phyloP scores from a whole-genome alignment of 2,888 invertebrate genomes.

The Proisotoma minuta region DNA sequence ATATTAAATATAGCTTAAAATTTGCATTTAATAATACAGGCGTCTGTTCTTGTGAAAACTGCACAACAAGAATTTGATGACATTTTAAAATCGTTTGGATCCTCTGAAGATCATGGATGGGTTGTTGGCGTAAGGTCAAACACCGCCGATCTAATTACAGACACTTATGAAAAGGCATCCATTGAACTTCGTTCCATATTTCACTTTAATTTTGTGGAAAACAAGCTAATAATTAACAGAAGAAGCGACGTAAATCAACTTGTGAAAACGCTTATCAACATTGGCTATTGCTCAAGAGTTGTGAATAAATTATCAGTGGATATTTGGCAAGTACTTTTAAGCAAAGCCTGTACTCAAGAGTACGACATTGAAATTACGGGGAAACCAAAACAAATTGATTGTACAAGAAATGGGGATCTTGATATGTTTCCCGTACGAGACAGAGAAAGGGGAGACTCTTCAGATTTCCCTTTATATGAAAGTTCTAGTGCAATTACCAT shows the following conservation, averaged over 20 bases:
- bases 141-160: conserved; percentile 21
- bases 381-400: neutral
- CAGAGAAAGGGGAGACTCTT: neutral
- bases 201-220: conserved; percentile 30
- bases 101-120: conserved; percentile 34
- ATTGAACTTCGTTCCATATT: conserved; percentile 37
- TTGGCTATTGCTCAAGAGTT: conserved; percentile 22
- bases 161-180: conserved; percentile 23
- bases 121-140: conserved; percentile 22
- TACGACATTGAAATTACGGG: conserved; percentile 22
- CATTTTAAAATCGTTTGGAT: conserved; percentile 14
- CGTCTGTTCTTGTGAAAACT: conserved; percentile 25
- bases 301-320: conserved; percentile 34
- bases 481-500: conserved; percentile 1
- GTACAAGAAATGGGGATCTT: neutral
- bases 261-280: conserved; percentile 33
- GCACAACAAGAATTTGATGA: conserved; percentile 15
- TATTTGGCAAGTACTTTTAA: conserved; percentile 40
- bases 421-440: conserved; percentile 17
- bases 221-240: conserved; percentile 30
- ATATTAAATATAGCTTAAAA: neutral
- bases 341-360: conserved; percentile 34
- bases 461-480: neutral
- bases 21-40: conserved; percentile 20
- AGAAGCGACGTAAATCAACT: conserved; percentile 18